Evolutionary conservation across 2,888 invertebrate genomes (phyloP), one percentile per base, ranked within the genome.

Genomic region (Proisotoma minuta): DNA sequence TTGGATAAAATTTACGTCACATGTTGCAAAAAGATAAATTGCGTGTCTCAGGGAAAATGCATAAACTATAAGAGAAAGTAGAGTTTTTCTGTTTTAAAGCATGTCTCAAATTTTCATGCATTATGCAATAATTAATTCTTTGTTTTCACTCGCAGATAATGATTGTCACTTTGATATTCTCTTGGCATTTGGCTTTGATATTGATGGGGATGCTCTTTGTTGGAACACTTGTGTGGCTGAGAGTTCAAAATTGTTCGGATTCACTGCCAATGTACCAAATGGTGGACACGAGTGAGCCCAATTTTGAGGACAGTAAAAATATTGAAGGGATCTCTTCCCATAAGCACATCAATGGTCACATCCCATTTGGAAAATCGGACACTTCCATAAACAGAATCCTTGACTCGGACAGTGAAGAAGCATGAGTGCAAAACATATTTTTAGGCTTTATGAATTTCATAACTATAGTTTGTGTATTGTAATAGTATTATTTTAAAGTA

Each of bases 91-190:
- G n/a, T n/a, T n/a, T n/a, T n/a, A n/a, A n/a, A n/a, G n/a, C n/a
- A n/a, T n/a, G n/a, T n/a, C n/a, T n/a, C n/a, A n/a, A n/a, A n/a
- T n/a, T n/a, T n/a, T n/a, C n/a, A n/a, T n/a, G n/a, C n/a, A n/a
- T n/a, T n/a, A n/a, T n/a, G n/a, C n/a, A n/a, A n/a, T n/a, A n/a
- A n/a, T n/a, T n/a, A n/a, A n/a, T n/a, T n/a, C n/a, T n/a, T n/a
- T n/a, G n/a, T n/a, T n/a, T n/a, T n/a, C n/a, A n/a, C 43, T 65
- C 75, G 2, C 73, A 78, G 69, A 76, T 80, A 75, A 80, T 80
- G 79, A 74, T 79, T 8, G 76, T 77, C n/a, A 78, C 79, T 5
- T 74, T 79, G 28, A 69, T 76, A 23, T 76, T 74, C 60, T 63
- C 74, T 8, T 75, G 75, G 75, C 74, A 75, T 54, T 57, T 73